These are phyloP conservation scores for Loxodonta africana DNA, from an alignment of 2,113 vertebrate genomes.

Conservation along the genomic window DNA sequence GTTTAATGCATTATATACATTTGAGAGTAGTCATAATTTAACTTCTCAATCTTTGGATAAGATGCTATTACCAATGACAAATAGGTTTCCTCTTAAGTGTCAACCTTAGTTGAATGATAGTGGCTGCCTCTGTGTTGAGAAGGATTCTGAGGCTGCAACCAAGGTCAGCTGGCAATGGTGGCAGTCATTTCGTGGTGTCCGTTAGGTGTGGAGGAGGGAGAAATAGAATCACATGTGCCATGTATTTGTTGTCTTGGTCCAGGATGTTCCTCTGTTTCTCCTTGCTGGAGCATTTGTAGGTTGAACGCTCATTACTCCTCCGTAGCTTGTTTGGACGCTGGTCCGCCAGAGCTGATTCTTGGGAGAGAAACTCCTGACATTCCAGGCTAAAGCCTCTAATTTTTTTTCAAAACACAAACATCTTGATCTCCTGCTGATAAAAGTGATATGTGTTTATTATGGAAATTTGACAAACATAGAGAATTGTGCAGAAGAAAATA, in stretches of 20 bases:
- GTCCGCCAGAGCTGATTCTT: not conserved
- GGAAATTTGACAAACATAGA: constrained; percentile 51
- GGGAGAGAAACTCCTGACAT: constrained; percentile 16
- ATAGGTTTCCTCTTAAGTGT: not conserved
- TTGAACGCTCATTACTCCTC: not conserved
- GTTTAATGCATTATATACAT: constrained; percentile 5
- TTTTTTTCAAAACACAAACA: not conserved
- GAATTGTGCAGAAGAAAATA: constrained; percentile 40
- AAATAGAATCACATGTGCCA: not conserved
- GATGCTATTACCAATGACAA: not conserved
- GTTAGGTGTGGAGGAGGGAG: not conserved
- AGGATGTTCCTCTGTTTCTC: not conserved
- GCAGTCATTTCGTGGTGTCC: not conserved
- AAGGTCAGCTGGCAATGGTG: not conserved
- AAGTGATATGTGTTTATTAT: constrained; percentile 51
- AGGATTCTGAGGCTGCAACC: not conserved
- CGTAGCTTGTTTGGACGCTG: not conserved
- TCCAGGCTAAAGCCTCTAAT: not conserved
- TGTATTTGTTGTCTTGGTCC: not conserved
- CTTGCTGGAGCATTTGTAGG: not conserved
- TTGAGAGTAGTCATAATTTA: not conserved
- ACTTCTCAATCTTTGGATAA: not conserved
- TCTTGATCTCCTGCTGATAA: constrained; percentile 54
- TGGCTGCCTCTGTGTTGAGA: not conserved
- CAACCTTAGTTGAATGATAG: not conserved